Base-by-base conservation (phyloP, 2,113 vertebrate species). In the Chaetura pelagica region DNA sequence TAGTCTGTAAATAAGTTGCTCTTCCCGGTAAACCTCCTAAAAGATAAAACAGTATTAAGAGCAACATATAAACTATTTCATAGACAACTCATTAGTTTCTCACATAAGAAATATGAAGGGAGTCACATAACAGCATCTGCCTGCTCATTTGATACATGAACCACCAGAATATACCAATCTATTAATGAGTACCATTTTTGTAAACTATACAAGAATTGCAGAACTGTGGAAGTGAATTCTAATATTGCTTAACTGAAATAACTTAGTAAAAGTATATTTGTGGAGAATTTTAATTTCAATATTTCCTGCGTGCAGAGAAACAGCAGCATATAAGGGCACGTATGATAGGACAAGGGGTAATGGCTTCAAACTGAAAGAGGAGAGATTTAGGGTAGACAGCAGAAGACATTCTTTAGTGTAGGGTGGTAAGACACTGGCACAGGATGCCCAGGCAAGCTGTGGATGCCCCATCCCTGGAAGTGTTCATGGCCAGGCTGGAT, bases 1-100 rank as follows among this genome's bases (percentile, higher is more conserved):
- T 91, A 99, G 93, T 19, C 98, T 98, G 88, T 97, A 98, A 77
- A 99, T 97, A 66, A 99, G 97, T 93, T 99, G 99, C 58, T 99
- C 98, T 22, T 99, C 99, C 8, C 96, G 96, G 80, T 96, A 95
- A 6, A 96, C 96, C 76, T 99, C 98, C 99, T 99, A 94, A 42
- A 93, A 63, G 85, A 81, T 55, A 79, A 72, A 63, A 46, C 9
- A 76, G 15, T 15, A 74, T 23, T 68, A 72, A 75, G 26, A 4
- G 69, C 22, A 64, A 9, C 4, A 85, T 63, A 68, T 30, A 40
- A 75, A 68, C 6, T 58, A 24, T 79, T 87, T 73, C 57, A 73
- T 30, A 73, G 72, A 94, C 38, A 91, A 77, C 8, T 54, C n/a
- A 67, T 55, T 15, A 74, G 19, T 34, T 3, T 46, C 34, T 80